A percentile compares a stretch with the other conserved stretches of the same genome.
Conservation (phyloP, 2,888 invertebrate species). For the Antitype chi region DNA sequence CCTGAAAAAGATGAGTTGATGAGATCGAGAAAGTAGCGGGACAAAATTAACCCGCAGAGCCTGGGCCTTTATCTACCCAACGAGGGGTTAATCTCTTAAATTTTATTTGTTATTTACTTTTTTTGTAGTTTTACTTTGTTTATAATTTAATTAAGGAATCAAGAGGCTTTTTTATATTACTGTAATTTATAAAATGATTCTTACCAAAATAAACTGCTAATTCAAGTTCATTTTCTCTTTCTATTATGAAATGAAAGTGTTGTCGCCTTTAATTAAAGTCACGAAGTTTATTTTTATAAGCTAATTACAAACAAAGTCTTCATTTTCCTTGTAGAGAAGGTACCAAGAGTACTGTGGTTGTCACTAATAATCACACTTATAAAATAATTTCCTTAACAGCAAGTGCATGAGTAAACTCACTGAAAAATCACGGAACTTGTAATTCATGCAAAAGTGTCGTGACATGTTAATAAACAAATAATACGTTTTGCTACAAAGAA, state of each 20-base stretch:
- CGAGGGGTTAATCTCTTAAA: no score
- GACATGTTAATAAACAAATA: background rate
- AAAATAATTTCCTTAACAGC: background rate
- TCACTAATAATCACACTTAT: background rate
- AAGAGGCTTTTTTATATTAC: no score
- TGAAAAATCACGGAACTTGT: background rate
- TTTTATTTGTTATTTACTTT: no score
- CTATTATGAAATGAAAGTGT: background rate
- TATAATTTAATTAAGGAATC: no score
- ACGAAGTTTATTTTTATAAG: background rate
- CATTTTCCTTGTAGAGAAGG: background rate
- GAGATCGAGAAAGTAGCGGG: no score
- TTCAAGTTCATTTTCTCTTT: background rate
- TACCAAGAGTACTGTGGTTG: background rate
- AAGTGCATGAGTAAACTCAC: background rate
- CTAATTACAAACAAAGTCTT: background rate
- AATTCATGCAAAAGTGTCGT: background rate
- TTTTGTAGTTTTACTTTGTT: no score
- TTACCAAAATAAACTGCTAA: background rate
- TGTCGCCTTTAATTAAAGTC: background rate
- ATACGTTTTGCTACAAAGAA: background rate
- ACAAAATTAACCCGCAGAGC: no score
- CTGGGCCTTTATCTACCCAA: no score
- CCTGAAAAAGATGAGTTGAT: no score
- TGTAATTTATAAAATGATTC: no score